Evolutionary conservation across 2,888 invertebrate species (phyloP).

Genomic region (Mesorhabditis sp.): DNA sequence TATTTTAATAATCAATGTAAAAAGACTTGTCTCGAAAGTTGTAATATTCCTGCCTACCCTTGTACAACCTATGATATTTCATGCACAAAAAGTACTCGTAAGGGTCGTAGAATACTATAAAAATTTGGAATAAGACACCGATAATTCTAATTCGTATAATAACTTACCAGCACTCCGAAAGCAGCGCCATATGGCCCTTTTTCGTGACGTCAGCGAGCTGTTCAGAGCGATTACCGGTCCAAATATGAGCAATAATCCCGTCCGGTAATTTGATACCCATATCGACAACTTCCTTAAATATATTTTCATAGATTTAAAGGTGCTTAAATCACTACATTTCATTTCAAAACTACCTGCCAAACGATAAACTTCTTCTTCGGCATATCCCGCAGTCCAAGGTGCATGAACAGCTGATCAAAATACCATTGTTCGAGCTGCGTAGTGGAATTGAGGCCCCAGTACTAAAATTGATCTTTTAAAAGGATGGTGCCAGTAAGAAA

Average conservation of each 20-base stretch:
- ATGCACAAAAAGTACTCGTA: no score
- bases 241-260: conserved; percentile 12
- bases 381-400: conserved; percentile 15
- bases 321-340: no score
- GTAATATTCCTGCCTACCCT: no score
- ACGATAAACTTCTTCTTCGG: conserved; percentile 17
- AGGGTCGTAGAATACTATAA: no score
- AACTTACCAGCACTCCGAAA: conserved; percentile 16
- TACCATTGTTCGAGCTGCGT: conserved; percentile 14
- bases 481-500: no score
- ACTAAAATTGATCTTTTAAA: conserved; percentile 7
- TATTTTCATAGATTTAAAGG: no score
- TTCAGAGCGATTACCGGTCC: conserved; percentile 10
- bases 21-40: no score
- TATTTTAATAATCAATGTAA: no score
- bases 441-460: conserved; percentile 15
- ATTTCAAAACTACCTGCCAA: no score
- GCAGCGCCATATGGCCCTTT: conserved; percentile 12
- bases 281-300: conserved; percentile 14
- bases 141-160: no score
- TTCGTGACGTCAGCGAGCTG: conserved; percentile 8
- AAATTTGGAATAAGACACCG: no score
- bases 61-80: no score
- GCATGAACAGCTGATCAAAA: conserved; percentile 13
- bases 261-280: conserved; percentile 12